Percentiles rank a stretch among this genome's conserved stretches.
phyloP scores from a whole-genome alignment of 2,888 invertebrate species.

The Prenolepis imparis region DNA sequence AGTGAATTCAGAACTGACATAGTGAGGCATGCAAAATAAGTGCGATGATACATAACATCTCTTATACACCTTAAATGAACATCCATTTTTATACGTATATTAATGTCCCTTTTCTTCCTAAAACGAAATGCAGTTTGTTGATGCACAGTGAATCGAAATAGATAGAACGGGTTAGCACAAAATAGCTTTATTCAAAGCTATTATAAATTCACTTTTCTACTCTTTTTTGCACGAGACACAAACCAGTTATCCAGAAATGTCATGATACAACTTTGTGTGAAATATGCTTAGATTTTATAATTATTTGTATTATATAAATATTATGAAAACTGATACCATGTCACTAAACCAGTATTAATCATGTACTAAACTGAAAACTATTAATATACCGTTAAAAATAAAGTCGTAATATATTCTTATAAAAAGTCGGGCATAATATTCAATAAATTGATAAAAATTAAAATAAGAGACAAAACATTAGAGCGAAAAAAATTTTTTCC shows the following conservation, averaged over 20 bases:
- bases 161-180: neutral
- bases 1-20: neutral
- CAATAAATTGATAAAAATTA: neutral
- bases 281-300: slow-evolving; percentile 12
- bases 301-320: slow-evolving; percentile 13
- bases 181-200: slow-evolving; percentile 16
- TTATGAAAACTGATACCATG: neutral
- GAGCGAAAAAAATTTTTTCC: neutral
- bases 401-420: neutral
- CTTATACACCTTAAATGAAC: slow-evolving; percentile 56
- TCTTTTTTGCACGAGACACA: slow-evolving; percentile 16
- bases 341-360: neutral
- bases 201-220: slow-evolving; percentile 16
- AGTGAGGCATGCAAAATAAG: slow-evolving; percentile 6
- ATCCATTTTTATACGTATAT: slow-evolving; percentile 65
- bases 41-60: slow-evolving; percentile 42
- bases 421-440: neutral
- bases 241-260: neutral
- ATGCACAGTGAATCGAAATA: neutral
- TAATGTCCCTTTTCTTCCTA: slow-evolving; percentile 54
- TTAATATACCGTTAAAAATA: neutral
- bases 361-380: neutral
- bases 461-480: neutral
- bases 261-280: neutral
- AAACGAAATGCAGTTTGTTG: slow-evolving; percentile 12